phyloP scores from a whole-genome alignment of 2,888 invertebrate species.

The Ophioninae sp. region DNA sequence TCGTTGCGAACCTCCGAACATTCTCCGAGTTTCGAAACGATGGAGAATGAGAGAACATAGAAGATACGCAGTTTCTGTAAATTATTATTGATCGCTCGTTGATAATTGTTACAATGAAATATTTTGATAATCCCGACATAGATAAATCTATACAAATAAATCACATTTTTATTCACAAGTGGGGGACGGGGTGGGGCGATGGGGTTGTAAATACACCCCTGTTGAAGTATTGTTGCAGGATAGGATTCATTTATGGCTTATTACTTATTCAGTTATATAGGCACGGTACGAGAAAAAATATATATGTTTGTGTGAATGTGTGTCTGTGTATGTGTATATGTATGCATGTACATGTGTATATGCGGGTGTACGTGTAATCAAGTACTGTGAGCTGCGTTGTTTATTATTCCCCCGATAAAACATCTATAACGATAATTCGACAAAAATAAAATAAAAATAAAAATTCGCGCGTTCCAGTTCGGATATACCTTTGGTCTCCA shows the following conservation, averaged over 20 bases:
- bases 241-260: slow-evolving; percentile 46
- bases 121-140: slow-evolving; percentile 50
- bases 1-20: neutral
- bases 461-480: slow-evolving; percentile 24
- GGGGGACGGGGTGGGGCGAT: neutral
- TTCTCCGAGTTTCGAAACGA: neutral
- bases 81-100: slow-evolving; percentile 37
- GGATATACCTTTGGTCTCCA: slow-evolving; percentile 49
- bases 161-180: slow-evolving; percentile 59
- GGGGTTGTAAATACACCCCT: slow-evolving; percentile 34
- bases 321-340: neutral
- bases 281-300: slow-evolving; percentile 55
- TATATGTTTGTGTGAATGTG: slow-evolving; percentile 7
- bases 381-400: slow-evolving; percentile 53
- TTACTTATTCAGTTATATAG: slow-evolving; percentile 43
- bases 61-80: slow-evolving; percentile 20
- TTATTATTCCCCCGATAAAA: slow-evolving; percentile 20
- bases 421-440: slow-evolving; percentile 25
- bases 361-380: slow-evolving; percentile 18
- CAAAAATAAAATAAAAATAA: slow-evolving; percentile 31
- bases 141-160: slow-evolving; percentile 54
- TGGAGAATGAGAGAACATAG: neutral
- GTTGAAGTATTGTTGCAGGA: slow-evolving; percentile 44
- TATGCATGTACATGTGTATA: neutral
- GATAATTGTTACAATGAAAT: slow-evolving; percentile 51